phyloP scores from a whole-genome alignment of 2,888 invertebrate species.

The Lagria hirta region DNA sequence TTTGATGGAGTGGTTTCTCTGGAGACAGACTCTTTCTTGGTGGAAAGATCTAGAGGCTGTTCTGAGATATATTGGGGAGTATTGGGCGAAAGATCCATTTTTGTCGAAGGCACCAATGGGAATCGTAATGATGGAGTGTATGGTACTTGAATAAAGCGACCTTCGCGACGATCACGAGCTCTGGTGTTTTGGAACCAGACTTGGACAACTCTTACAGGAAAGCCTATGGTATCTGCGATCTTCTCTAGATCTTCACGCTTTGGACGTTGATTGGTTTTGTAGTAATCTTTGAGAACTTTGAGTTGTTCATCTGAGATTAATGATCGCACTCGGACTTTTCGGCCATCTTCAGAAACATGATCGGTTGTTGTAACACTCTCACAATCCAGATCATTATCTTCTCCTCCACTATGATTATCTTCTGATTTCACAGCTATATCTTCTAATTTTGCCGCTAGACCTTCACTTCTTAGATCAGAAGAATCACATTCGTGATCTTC shows the following conservation, averaged over 20 bases:
- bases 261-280: slow-evolving; percentile 87
- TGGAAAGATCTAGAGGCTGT: slow-evolving; percentile 88
- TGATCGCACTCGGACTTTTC: slow-evolving; percentile 88
- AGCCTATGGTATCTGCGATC: slow-evolving; percentile 77
- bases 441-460: slow-evolving; percentile 76
- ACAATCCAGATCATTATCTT: slow-evolving; percentile 57
- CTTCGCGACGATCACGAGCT: slow-evolving; percentile 80
- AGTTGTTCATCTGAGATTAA: slow-evolving; percentile 94
- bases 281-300: slow-evolving; percentile 84
- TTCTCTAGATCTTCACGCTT: slow-evolving; percentile 90
- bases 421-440: slow-evolving; percentile 62
- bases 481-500: slow-evolving; percentile 73
- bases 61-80: slow-evolving; percentile 53
- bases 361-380: slow-evolving; percentile 58
- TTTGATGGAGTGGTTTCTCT: slow-evolving; percentile 61
- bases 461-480: slow-evolving; percentile 68
- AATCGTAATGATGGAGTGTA: slow-evolving; percentile 46
- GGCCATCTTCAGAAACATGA: slow-evolving; percentile 59
- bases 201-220: slow-evolving; percentile 80
- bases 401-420: slow-evolving; percentile 57
- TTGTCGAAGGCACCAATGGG: slow-evolving; percentile 25
- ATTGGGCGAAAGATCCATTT: slow-evolving; percentile 6
- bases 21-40: slow-evolving; percentile 68
- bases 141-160: slow-evolving; percentile 56
- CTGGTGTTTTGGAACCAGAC: slow-evolving; percentile 98